phyloP scores from a whole-genome alignment of 2,888 invertebrate species.

The Leucoptera coffeella region DNA sequence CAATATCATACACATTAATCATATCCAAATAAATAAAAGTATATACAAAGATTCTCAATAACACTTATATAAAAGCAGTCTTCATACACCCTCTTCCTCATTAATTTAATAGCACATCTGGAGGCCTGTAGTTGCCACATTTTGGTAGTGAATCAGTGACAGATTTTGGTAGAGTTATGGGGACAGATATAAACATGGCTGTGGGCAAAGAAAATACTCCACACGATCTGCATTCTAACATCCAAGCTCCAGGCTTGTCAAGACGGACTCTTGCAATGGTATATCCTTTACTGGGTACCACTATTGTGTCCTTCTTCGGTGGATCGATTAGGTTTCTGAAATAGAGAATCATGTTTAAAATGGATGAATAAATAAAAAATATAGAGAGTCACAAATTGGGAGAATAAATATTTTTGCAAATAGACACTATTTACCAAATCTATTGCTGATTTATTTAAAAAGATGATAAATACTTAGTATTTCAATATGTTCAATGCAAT shows the following conservation, averaged over 20 bases:
- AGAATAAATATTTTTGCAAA: too few species aligned
- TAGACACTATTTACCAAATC: too few species aligned
- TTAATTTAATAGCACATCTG: conserved; percentile 35
- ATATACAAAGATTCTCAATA: too few species aligned
- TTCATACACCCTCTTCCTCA: conserved; percentile 1
- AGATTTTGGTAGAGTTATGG: conserved; percentile 27
- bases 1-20: too few species aligned
- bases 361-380: too few species aligned
- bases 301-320: conserved; percentile 56
- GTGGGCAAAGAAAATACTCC: conserved; percentile 27
- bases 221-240: conserved; percentile 39
- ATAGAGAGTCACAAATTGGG: too few species aligned
- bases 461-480: too few species aligned
- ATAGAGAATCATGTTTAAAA: too few species aligned
- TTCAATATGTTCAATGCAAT: too few species aligned
- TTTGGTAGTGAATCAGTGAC: conserved; percentile 37
- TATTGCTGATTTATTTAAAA: too few species aligned
- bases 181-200: conserved; percentile 40
- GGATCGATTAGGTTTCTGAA: conserved; percentile 44
- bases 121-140: conserved; percentile 43
- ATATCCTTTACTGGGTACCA: conserved; percentile 60
- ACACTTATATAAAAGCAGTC: too few species aligned
- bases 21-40: too few species aligned
- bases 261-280: conserved; percentile 47
- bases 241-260: conserved; percentile 47